Percentiles rank a stretch among this genome's conserved stretches.
Conservation (phyloP, 2,113 vertebrate genomes). For the Athene noctua region DNA sequence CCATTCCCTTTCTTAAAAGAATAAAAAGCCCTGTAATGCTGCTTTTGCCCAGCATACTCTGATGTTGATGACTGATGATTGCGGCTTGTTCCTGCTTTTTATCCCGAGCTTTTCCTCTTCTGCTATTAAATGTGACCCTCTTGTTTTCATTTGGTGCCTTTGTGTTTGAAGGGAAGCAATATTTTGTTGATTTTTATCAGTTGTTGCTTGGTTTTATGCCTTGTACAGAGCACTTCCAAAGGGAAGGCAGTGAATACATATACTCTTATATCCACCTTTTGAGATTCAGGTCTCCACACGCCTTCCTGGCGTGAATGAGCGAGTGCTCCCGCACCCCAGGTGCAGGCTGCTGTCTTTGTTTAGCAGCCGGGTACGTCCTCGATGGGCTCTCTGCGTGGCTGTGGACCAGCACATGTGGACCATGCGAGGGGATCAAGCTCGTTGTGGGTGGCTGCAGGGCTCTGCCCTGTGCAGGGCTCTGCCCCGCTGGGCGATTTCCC, state of each 20-base stretch:
- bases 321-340: rapidly evolving
- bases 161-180: neutral
- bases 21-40: neutral
- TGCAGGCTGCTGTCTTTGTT: neutral
- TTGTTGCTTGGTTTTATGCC: neutral
- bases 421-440: neutral
- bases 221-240: neutral
- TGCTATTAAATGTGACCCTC: neutral
- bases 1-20: neutral
- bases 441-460: neutral
- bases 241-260: neutral
- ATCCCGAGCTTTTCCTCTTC: neutral
- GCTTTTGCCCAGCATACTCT: neutral
- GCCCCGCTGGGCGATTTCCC: rapidly evolving
- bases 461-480: neutral
- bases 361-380: neutral
- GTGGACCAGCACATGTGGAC: neutral
- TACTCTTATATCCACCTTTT: neutral
- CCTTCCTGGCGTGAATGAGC: neutral
- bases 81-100: neutral
- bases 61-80: constrained; percentile 26
- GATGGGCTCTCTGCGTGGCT: neutral
- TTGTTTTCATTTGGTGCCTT: constrained; percentile 3
- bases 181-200: neutral
- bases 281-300: rapidly evolving